Evolutionary conservation across 1,140 invertebrate genomes (phyloP).

Genomic region (Dendroctonus ponderosae): DNA sequence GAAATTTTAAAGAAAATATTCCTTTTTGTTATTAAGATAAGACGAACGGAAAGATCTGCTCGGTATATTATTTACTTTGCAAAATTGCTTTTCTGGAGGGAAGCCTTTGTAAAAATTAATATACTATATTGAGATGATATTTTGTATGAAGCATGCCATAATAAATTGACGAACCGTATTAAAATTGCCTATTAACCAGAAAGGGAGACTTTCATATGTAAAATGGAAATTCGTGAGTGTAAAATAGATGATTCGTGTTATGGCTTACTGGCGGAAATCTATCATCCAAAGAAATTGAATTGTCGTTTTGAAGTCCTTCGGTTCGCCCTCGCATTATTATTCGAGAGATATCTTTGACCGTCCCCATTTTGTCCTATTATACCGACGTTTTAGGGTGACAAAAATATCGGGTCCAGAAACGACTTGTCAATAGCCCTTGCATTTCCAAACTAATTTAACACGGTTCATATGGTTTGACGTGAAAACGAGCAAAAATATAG

Average conservation of each 20-base stretch:
- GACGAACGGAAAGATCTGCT: slow-evolving; percentile 19
- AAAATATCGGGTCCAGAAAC: slow-evolving; percentile 39
- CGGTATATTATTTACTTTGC: slow-evolving; percentile 25
- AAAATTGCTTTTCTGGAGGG: slow-evolving; percentile 25
- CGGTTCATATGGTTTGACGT: slow-evolving; percentile 35
- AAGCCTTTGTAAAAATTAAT: slow-evolving; percentile 23
- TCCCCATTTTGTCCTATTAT: slow-evolving; percentile 40
- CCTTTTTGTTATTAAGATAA: slow-evolving; percentile 25
- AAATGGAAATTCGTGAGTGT: no score
- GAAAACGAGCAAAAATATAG: slow-evolving; percentile 23
- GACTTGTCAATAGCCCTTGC: slow-evolving; percentile 40
- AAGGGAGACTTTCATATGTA: no score
- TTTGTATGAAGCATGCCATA: slow-evolving; percentile 4
- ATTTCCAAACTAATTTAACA: slow-evolving; percentile 43
- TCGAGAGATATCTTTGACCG: slow-evolving; percentile 41
- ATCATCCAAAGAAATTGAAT: slow-evolving; percentile 45
- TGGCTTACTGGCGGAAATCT: slow-evolving; percentile 38
- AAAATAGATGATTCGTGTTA: no score
- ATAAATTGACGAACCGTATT: no score
- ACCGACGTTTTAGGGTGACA: slow-evolving; percentile 42
- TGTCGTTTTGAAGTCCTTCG: slow-evolving; percentile 38
- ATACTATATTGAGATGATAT: slow-evolving; percentile 9
- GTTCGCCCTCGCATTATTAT: slow-evolving; percentile 39
- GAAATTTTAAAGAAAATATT: slow-evolving; percentile 33
- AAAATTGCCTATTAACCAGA: no score